Evolutionary conservation across 37 sponge, comb jelly and placozoan genomes (phyloP).

Genomic region (Ephydatia muelleri): DNA sequence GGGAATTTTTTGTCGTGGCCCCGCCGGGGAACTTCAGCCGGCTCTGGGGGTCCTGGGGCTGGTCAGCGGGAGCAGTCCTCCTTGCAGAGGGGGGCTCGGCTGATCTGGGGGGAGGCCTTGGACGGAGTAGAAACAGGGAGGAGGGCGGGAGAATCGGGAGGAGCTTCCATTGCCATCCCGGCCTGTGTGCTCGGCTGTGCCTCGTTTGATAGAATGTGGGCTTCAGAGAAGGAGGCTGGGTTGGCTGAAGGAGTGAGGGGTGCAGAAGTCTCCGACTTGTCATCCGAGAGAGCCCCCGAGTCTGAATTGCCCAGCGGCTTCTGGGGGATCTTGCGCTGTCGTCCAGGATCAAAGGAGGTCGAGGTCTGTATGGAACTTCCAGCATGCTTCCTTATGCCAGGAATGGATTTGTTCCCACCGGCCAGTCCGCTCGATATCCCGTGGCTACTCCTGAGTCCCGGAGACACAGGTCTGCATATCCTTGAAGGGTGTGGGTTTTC

Average conservation of each 20-base stretch:
- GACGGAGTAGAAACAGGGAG: not conserved
- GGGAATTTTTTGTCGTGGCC: not conserved
- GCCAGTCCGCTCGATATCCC: not conserved
- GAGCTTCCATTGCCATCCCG: not conserved
- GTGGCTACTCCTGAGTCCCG: slow-evolving; percentile 5
- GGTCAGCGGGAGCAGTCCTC: not conserved
- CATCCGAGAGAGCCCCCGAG: not conserved
- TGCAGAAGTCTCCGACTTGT: not conserved
- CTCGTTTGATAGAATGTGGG: not conserved
- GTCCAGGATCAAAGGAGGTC: slow-evolving; percentile 15
- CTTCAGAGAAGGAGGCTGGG: not conserved
- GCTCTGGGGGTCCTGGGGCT: slow-evolving; percentile 1
- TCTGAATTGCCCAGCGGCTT: not conserved
- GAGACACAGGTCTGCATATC: slow-evolving; percentile 48
- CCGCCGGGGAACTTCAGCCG: slow-evolving; percentile 12
- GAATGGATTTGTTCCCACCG: not conserved
- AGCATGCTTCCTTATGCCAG: slow-evolving; percentile 12
- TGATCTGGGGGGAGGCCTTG: slow-evolving; percentile 1
- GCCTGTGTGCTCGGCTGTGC: not conserved
- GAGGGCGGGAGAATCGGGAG: not conserved
- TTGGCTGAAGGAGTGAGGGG: not conserved
- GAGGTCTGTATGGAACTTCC: slow-evolving; percentile 51
- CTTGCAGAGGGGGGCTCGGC: not conserved
- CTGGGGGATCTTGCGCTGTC: slow-evolving; percentile 16
- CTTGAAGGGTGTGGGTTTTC: slow-evolving; percentile 10